Percentiles rank a stretch among this genome's conserved stretches.
Conservation (phyloP, 2,888 invertebrate genomes). For the Leptopterna dolabrata region DNA sequence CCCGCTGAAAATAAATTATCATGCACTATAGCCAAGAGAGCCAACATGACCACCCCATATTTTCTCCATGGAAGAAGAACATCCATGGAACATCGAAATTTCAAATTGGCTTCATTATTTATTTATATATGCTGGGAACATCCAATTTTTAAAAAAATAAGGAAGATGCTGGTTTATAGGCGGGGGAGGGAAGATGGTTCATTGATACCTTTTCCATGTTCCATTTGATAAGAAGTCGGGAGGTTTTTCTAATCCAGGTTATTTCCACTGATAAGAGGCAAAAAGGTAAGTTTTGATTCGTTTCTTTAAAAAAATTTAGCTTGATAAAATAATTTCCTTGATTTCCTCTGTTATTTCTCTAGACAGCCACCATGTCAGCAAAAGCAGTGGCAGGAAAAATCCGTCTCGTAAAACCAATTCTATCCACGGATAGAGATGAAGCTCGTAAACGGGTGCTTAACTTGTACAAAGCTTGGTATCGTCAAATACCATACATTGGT, state of each 20-base stretch:
- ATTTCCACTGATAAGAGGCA: background rate
- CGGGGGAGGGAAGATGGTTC: too few species aligned
- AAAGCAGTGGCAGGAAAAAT: slow-evolving; percentile 31
- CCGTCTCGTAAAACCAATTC: slow-evolving; percentile 82
- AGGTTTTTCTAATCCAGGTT: slow-evolving; percentile 23
- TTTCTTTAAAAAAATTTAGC: background rate
- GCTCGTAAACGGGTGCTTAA: slow-evolving; percentile 85
- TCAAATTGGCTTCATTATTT: too few species aligned
- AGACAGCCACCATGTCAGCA: background rate
- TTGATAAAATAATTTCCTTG: background rate
- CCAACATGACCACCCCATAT: background rate
- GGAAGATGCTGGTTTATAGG: too few species aligned
- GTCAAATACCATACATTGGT: slow-evolving; percentile 91
- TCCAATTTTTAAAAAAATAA: too few species aligned
- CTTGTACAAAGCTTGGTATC: slow-evolving; percentile 94
- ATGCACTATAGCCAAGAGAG: background rate
- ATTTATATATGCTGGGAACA: too few species aligned
- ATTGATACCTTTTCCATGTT: background rate
- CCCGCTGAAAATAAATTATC: background rate
- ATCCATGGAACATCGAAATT: too few species aligned
- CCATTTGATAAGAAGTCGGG: background rate
- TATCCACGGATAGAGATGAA: slow-evolving; percentile 82
- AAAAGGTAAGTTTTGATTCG: background rate
- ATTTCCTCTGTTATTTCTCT: background rate
- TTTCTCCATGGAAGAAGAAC: too few species aligned